phyloP scores from a whole-genome alignment of 2,888 invertebrate genomes.

The Lapara coniferarum region DNA sequence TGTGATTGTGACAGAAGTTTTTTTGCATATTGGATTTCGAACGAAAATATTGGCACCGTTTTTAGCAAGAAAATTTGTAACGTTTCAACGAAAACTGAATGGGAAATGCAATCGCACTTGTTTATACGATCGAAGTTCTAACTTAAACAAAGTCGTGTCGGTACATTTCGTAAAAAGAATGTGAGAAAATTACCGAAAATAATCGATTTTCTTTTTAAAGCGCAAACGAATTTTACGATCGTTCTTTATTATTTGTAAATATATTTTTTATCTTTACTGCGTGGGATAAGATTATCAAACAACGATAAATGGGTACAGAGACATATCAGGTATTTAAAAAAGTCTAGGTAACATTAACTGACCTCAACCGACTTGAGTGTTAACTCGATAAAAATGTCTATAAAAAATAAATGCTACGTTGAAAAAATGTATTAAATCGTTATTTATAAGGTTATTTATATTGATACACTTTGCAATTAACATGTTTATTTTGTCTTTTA shows the following conservation, averaged over 20 bases:
- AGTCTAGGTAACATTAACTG: slow-evolving; percentile 28
- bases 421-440: slow-evolving; percentile 11
- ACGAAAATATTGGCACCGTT: background rate
- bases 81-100: slow-evolving; percentile 4
- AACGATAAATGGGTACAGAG: slow-evolving; percentile 35
- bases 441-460: background rate
- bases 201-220: background rate
- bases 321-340: background rate
- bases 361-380: slow-evolving; percentile 47
- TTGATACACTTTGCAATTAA: background rate
- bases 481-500: background rate
- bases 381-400: background rate
- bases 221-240: slow-evolving; percentile 15
- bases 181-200: background rate
- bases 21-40: background rate
- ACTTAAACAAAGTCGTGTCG: background rate
- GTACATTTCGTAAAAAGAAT: background rate
- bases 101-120: background rate
- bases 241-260: slow-evolving; percentile 30
- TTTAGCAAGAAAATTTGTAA: background rate
- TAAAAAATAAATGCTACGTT: slow-evolving; percentile 28
- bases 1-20: slow-evolving; percentile 24
- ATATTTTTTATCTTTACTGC: slow-evolving; percentile 39
- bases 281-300: slow-evolving; percentile 44
- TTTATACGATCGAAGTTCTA: background rate